Evolutionary conservation across 2,113 vertebrate species (phyloP).

Genomic region (Antechinus stuartii): DNA sequence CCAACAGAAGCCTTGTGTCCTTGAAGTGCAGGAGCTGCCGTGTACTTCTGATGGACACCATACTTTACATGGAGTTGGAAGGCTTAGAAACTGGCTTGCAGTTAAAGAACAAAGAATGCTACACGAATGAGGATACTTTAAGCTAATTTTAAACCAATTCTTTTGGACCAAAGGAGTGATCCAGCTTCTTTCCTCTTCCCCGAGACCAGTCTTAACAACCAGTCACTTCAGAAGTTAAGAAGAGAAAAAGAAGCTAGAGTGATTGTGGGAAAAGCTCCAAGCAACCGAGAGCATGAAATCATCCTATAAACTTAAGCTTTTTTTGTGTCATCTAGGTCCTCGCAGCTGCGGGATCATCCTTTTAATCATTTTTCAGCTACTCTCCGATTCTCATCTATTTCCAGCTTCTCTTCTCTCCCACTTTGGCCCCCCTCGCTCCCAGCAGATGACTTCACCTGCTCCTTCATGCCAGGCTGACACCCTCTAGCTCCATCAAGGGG

Average conservation of each 20-base stretch:
- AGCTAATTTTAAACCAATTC: slow-evolving; percentile 18
- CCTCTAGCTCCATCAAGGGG: not conserved
- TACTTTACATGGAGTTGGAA: not conserved
- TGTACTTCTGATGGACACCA: slow-evolving; percentile 47
- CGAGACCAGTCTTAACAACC: not conserved
- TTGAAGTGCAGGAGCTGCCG: not conserved
- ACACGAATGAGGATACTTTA: not conserved
- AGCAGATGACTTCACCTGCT: not conserved
- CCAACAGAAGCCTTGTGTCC: slow-evolving; percentile 49
- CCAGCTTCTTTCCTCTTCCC: slow-evolving; percentile 1
- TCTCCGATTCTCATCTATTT: not conserved
- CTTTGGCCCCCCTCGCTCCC: not conserved
- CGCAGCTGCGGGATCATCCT: not conserved
- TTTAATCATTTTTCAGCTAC: not conserved
- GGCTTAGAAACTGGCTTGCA: not conserved
- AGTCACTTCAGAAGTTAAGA: not conserved
- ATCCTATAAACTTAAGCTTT: not conserved
- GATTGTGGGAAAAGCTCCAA: slow-evolving; percentile 1
- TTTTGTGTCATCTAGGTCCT: not conserved
- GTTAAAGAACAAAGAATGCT: slow-evolving; percentile 32
- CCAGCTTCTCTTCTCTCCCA: not conserved
- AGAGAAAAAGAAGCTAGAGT: not conserved
- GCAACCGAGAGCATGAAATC: not conserved
- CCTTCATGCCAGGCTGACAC: not conserved
- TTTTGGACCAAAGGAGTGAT: not conserved